Evolutionary conservation across 2,113 vertebrate genomes (phyloP), one percentile per base, ranked within the genome.

Genomic region (Panurus biarmicus): DNA sequence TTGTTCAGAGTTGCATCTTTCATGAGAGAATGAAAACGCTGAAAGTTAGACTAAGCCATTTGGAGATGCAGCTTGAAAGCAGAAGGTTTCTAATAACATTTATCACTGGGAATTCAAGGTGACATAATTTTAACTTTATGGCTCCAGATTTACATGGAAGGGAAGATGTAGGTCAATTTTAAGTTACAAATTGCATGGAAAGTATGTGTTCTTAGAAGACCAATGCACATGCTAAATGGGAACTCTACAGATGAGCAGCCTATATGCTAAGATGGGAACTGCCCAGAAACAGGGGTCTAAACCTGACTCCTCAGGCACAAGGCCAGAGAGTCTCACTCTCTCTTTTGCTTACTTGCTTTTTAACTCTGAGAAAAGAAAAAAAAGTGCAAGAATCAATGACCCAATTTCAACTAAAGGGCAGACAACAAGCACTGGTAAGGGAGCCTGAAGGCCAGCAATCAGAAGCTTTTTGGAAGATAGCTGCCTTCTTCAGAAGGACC

Each of bases 51-150:
- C 38, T 87, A 93, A 93, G 35, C 17, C 47, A 70, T 57, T 47
- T 62, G n/a, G 62, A 87, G 57, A 70, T 8, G 14, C 7, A 85
- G 40, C 74, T 89, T 91, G 66, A 94, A 87, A 94, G 70, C 84
- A 76, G 76, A 6, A 90, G 81, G 87, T 85, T 92, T 94, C 74
- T 79, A 87, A 54, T 62, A 96, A 94, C 57, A 29, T 53, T 50
- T 80, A 71, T 57, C 56, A 40, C 31, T 64, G 44, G n/a, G 56
- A 92, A 94, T 78, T 95, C 88, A 90, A 90, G 89, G 70, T 87
- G 86, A 94, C 80, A 90, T 62, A 28, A n/a, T 74, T 91, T 79
- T 64, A 84, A 88, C 44, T 61, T 78, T 29, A 72, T 29, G 61
- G 71, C 45, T 93, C 89, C 76, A 90, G 72, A 92, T 86, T 74